Evolutionary conservation across 1,140 invertebrate genomes (phyloP).

Genomic region (Propsilocerus akamusi): DNA sequence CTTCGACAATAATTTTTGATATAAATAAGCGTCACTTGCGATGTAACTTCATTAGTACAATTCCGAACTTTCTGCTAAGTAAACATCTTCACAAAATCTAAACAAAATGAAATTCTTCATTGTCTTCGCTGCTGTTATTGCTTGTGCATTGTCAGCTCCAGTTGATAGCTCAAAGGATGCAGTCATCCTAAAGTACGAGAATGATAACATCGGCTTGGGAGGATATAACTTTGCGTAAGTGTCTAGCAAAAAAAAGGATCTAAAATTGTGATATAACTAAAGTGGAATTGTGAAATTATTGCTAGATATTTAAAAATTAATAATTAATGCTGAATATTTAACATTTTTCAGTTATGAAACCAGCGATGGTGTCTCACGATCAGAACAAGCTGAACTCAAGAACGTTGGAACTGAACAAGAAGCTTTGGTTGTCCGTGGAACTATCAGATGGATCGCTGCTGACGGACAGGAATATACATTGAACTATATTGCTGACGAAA

Average conservation of each 20-base stretch:
- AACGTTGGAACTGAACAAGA: slow-evolving; percentile 18
- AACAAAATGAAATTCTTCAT: slow-evolving; percentile 4
- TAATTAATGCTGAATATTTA: too few relatives aligned
- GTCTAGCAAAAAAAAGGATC: too few relatives aligned
- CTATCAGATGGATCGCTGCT: slow-evolving; percentile 14
- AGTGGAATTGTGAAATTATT: too few relatives aligned
- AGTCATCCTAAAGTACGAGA: slow-evolving; percentile 15
- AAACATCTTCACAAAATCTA: too few relatives aligned
- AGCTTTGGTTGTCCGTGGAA: slow-evolving; percentile 20
- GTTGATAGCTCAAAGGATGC: slow-evolving; percentile 19
- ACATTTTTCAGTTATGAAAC: slow-evolving; percentile 1
- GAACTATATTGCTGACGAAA: slow-evolving; percentile 22
- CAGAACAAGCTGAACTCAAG: slow-evolving; percentile 12
- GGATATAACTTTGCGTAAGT: slow-evolving; percentile 27
- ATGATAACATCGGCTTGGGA: slow-evolving; percentile 26
- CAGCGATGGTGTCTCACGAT: not conserved
- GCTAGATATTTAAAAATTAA: too few relatives aligned
- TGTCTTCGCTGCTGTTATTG: slow-evolving; percentile 27
- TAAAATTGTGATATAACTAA: too few relatives aligned
- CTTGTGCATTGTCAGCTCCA: slow-evolving; percentile 27
- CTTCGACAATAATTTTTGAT: too few relatives aligned
- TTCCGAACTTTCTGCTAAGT: too few relatives aligned
- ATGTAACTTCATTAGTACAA: too few relatives aligned
- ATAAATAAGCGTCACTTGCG: too few relatives aligned
- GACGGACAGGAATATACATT: slow-evolving; percentile 16